Evolutionary conservation across 2,113 vertebrate species (phyloP), one percentile per base, ranked within the genome.

Genomic region (Dipodomys ordii): DNA sequence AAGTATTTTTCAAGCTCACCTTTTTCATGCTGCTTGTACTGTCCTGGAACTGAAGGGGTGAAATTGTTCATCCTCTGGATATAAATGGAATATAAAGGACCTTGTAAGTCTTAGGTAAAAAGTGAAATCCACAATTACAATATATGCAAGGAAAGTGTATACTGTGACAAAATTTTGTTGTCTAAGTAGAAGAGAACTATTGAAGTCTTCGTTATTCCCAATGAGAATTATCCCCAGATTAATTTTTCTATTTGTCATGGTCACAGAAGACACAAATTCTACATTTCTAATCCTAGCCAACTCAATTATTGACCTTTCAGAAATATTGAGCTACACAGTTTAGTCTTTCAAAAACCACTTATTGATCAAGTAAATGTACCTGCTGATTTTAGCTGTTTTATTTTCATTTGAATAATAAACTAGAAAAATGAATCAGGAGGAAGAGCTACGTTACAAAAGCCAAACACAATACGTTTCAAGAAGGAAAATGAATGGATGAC

Each of bases 401-500:
- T n/a, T 15, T 73, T 83, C 6, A 69, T 81, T 87, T 90, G 53
- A 87, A 71, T 78, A 92, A 89, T 91, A 94, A 71, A 76, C 27
- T 68, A 81, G 88, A 69, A 83, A 65, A 85, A 78, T 80, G 78
- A 77, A 65, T 82, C 39, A 71, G 53, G 22, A 68, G 18, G 10
- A 87, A 95, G 79, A 88, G 25, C 69, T 18, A 27, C 25, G 23
- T 20, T 57, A 71, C 44, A 76, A 8, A 62, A 76, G 71, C 67
- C 65, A 88, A 60, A 46, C 32, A 76, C 8, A 20, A 11, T 82
- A 28, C n/a, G 74, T 80, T 82, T 94, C 74, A 68, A 64, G 53
- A 88, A 89, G 69, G 85, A 46, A 69, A 91, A 88, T 88, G 88
- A 96, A 90, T 93, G 90, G 92, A 44, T 76, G 44, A 83, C 19